Percentiles rank a stretch among this genome's conserved stretches.
phyloP scores from a whole-genome alignment of 1,140 invertebrate genomes.

The Drosophila pseudoananassae region DNA sequence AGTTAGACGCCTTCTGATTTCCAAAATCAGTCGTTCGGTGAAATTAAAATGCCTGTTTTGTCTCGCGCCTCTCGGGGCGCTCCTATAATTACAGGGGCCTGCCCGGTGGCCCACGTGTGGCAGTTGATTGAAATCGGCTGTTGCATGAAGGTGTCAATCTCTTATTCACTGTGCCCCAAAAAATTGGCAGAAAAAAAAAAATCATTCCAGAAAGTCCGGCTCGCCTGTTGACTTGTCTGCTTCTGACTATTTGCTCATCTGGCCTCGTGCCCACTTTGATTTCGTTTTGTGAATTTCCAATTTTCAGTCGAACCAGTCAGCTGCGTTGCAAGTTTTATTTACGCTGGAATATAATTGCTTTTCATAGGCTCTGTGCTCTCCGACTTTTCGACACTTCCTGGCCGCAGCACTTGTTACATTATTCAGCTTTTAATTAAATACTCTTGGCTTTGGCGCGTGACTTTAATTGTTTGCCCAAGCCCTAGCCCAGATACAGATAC shows the following conservation, averaged over 20 bases:
- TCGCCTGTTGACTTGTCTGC: constrained; percentile 57
- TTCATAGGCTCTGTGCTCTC: constrained; percentile 16
- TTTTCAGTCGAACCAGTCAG: constrained; percentile 24
- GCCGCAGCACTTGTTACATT: constrained; percentile 52
- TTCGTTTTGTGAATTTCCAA: constrained; percentile 61
- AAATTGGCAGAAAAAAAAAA: not conserved
- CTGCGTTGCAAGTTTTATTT: constrained; percentile 55
- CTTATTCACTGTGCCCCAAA: not conserved
- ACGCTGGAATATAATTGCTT: constrained; percentile 58
- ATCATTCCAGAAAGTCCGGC: constrained; percentile 1
- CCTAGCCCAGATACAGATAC: constrained; percentile 12
- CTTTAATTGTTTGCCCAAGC: constrained; percentile 59
- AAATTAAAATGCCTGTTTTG: constrained; percentile 59
- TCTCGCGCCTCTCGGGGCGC: constrained; percentile 31
- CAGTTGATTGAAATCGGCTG: constrained; percentile 42
- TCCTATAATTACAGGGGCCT: constrained; percentile 57
- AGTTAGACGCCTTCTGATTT: constrained; percentile 58
- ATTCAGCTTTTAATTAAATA: constrained; percentile 76
- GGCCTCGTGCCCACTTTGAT: constrained; percentile 54
- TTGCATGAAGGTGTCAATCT: constrained; percentile 55
- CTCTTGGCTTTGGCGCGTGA: constrained; percentile 17
- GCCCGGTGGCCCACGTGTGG: constrained; percentile 39
- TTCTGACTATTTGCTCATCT: constrained; percentile 51
- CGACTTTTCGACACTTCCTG: constrained; percentile 54
- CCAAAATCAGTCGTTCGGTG: constrained; percentile 43